Base-by-base conservation (phyloP, 2,888 invertebrate species). In the Sphecodes monilicornis region DNA sequence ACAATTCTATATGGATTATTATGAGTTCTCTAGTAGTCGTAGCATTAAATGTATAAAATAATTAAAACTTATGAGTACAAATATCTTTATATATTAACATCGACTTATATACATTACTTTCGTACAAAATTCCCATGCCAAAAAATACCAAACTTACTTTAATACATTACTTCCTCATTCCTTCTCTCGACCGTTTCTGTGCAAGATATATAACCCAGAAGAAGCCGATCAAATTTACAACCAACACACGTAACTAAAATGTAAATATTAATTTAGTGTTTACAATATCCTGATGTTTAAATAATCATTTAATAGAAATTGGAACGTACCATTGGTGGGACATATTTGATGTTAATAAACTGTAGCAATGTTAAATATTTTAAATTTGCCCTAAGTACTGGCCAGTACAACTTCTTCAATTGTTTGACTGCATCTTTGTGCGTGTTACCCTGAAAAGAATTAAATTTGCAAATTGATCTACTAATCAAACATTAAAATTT, bases 121-220 rank as follows among this genome's bases (percentile, higher is more conserved):
- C 36, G 26, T 78, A 79, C 11, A 81, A 86, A 84, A 79, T n/a
- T n/a, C n/a, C n/a, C n/a, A n/a, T n/a, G n/a, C n/a, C n/a, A n/a
- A n/a, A 60, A n/a, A 69, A 76, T 13, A 13, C 13, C 32, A 43
- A 50, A 46, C 32, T 76, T 32, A 57, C 32, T 57, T 76, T 6
- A 71, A 76, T 41, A 81, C 10, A 5, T 84, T 86, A 89, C 57
- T 80, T 88, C 41, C 39, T 80, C 82, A 39, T 22, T 71, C 79
- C 71, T 82, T 95, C 90, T 90, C 96, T 96, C 18, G 97, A 96
- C 91, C 97, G 96, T 92, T 96, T 96, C 84, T 96, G 96, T 3
- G 97, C 97, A 75, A 98, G 92, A 92, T 97, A 97, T 93, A 98
- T 96, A 1, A 97, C 96, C 98, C 98, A 98, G 89, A 97, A 96